Evolutionary conservation across 2,888 invertebrate species (phyloP).

Genomic region (Cancer borealis): DNA sequence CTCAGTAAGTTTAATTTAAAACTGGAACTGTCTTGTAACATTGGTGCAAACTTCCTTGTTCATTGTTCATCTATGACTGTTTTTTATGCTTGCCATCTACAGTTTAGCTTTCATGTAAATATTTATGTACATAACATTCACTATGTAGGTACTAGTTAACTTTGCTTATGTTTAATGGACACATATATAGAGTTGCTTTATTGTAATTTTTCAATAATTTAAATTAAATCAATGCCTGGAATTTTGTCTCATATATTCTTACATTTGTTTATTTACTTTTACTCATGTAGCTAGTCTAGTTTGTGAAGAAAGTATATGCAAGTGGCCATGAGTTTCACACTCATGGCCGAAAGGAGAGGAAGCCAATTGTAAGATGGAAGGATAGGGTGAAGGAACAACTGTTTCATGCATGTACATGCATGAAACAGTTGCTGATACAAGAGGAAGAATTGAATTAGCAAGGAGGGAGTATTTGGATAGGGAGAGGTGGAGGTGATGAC

Average conservation of each 20-base stretch:
- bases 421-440: too few relatives aligned
- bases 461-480: too few relatives aligned
- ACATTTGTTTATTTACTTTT: background rate
- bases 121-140: constrained; percentile 27
- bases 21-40: background rate
- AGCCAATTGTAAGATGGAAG: too few relatives aligned
- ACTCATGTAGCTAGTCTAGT: too few relatives aligned
- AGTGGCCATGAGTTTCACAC: too few relatives aligned
- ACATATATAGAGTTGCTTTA: background rate
- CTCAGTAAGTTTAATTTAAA: background rate
- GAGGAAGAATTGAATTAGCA: too few relatives aligned
- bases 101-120: constrained; percentile 2
- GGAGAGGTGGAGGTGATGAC: too few relatives aligned
- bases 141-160: background rate
- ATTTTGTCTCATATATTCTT: background rate
- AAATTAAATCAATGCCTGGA: background rate
- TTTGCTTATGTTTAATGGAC: background rate
- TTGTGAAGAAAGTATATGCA: too few relatives aligned
- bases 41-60: background rate
- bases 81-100: background rate
- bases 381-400: too few relatives aligned
- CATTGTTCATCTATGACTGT: background rate
- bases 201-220: constrained; percentile 4
- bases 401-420: too few relatives aligned
- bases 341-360: too few relatives aligned